Evolutionary conservation across 2,888 invertebrate genomes (phyloP).

Genomic region (Agrotis exclamationis): DNA sequence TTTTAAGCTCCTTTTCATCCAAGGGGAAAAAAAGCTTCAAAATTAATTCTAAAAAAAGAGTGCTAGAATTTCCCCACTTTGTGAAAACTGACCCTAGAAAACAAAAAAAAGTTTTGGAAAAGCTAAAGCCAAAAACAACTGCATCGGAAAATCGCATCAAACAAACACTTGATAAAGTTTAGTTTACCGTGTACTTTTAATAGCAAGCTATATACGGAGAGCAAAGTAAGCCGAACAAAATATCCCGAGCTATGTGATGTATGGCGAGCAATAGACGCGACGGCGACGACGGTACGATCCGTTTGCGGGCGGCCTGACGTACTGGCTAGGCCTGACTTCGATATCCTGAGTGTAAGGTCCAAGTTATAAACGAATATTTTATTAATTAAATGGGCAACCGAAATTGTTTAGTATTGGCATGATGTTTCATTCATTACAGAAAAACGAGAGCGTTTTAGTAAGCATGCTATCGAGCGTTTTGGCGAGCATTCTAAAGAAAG

Average conservation of each 20-base stretch:
- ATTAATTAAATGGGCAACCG: too few species aligned
- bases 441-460: too few species aligned
- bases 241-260: conserved; percentile 59
- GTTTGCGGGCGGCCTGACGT: conserved; percentile 55
- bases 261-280: conserved; percentile 67
- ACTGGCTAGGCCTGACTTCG: conserved; percentile 44
- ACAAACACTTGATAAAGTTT: conserved; percentile 12
- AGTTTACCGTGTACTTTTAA: background rate
- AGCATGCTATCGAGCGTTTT: too few species aligned
- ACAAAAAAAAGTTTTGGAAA: background rate
- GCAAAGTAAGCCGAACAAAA: conserved; percentile 46
- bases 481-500: too few species aligned
- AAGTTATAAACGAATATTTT: conserved; percentile 14
- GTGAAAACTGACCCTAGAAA: background rate
- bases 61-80: too few species aligned
- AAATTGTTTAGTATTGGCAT: too few species aligned
- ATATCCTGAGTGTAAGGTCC: conserved; percentile 42
- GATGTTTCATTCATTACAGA: too few species aligned
- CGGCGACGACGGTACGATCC: conserved; percentile 64
- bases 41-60: too few species aligned
- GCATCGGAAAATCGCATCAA: background rate
- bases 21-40: too few species aligned
- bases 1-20: background rate
- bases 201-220: conserved; percentile 18
- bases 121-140: background rate